phyloP scores from a whole-genome alignment of 2,113 vertebrate species.

The Calidris pugnax region DNA sequence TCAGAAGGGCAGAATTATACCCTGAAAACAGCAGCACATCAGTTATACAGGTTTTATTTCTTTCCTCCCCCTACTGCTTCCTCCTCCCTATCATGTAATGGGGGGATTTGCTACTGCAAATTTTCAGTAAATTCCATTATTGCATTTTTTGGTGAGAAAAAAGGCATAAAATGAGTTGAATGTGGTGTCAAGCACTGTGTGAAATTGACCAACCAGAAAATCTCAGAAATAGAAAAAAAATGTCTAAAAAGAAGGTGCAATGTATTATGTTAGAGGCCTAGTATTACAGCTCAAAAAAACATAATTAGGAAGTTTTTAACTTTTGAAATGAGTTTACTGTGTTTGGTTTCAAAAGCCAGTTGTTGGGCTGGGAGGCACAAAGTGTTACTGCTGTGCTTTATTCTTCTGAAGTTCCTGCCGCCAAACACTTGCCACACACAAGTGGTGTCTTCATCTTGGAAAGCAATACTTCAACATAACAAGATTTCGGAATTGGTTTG shows the following conservation, averaged over 20 bases:
- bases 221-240: neutral
- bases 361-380: neutral
- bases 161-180: neutral
- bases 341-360: neutral
- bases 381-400: neutral
- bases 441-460: neutral
- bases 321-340: neutral
- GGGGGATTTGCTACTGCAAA: neutral
- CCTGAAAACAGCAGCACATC: neutral
- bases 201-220: neutral
- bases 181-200: neutral
- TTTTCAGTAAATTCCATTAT: neutral
- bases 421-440: neutral
- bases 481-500: conserved; percentile 3
- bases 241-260: neutral
- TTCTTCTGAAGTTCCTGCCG: neutral
- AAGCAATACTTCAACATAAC: neutral
- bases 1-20: neutral
- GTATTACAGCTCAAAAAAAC: neutral
- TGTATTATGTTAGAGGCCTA: neutral
- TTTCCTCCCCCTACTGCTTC: neutral
- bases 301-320: neutral
- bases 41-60: neutral
- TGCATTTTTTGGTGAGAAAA: neutral
- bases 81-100: neutral